These are phyloP conservation scores for Falcaria lacertinaria DNA, from an alignment of 2,888 invertebrate genomes.

Conservation along the genomic window DNA sequence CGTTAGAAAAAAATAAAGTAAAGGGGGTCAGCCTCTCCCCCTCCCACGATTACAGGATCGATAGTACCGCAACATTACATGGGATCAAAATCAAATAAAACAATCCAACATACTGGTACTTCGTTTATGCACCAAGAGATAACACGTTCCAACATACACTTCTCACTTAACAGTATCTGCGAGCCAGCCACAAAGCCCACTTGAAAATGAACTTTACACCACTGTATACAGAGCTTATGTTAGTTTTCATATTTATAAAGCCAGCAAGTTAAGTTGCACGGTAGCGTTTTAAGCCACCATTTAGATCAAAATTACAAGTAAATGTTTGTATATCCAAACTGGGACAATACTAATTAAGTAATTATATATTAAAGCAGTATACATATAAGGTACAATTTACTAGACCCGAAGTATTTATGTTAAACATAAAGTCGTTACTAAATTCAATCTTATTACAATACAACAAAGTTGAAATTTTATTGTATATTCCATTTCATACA, in stretches of 20 bases:
- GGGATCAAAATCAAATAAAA: too few species aligned
- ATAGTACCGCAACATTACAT: too few species aligned
- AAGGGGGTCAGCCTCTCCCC: too few species aligned
- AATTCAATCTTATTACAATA: conserved; percentile 10
- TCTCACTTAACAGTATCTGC: conserved; percentile 40
- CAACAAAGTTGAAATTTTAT: conserved; percentile 24
- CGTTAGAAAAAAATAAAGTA: too few species aligned
- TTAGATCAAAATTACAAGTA: not conserved
- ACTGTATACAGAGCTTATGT: not conserved
- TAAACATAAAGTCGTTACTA: conserved; percentile 18
- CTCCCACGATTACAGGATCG: too few species aligned
- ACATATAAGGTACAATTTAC: not conserved
- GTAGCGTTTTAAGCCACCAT: not conserved
- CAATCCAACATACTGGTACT: conserved; percentile 39
- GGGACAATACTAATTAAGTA: not conserved
- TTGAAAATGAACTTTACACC: conserved; percentile 8
- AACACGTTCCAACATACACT: conserved; percentile 33
- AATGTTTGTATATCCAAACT: too few species aligned
- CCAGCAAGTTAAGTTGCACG: not conserved
- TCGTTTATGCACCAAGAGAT: conserved; percentile 54
- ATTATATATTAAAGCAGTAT: not conserved
- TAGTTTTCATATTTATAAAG: not conserved
- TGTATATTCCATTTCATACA: conserved; percentile 8
- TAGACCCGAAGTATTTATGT: not conserved
- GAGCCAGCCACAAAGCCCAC: conserved; percentile 3